Base-by-base conservation (phyloP, 2,888 invertebrate genomes). In the Eupithecia pulchellata region DNA sequence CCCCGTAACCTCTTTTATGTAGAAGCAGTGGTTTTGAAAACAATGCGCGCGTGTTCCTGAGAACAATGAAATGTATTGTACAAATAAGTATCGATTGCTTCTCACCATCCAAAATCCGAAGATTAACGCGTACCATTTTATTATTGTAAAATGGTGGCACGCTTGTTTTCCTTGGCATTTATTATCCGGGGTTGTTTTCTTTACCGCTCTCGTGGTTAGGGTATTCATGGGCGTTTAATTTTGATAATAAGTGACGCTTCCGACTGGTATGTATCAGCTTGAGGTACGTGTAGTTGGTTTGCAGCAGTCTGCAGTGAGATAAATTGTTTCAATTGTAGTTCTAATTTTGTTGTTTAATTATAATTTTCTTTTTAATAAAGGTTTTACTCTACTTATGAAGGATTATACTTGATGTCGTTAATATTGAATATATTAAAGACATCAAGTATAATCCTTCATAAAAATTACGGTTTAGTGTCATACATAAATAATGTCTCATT, bases 11-110 rank as follows among this genome's bases (percentile, higher is more conserved):
- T 82, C 83, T 79, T 79, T 73, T 89, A 81, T 83, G 83, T 82
- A 84, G 86, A 89, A 90, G 84, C 85, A 83, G 79, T 75, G 83
- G 86, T 85, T 89, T 89, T 84, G 85, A 89, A 89, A 91, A 91
- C 90, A 90, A 86, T 78, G 78, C 81, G 82, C 82, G 81, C 81
- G 79, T 83, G 82, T 82, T 86, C 83, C 80, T 76, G 76, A 79
- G 85, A 89, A 87, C 80, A 77, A 77, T 75, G 25, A 30, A 34
- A 32, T 27, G 79, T 78, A 80, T 82, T 84, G 80, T 80, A 81
- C 82, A 80, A 82, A 83, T 83, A 82, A 25, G 34, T 34, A 61
- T 61, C 61, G 25, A 32, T 30, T 60, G 20, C 60, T 58, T 30
- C 11, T 17, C 29, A 6, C 57, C n/a, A 60, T 30, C 32, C 9